A percentile compares a stretch with the other conserved stretches of the same genome.
Evolutionary conservation across 2,888 invertebrate species (phyloP).

Genomic region (Nasonia oneida): DNA sequence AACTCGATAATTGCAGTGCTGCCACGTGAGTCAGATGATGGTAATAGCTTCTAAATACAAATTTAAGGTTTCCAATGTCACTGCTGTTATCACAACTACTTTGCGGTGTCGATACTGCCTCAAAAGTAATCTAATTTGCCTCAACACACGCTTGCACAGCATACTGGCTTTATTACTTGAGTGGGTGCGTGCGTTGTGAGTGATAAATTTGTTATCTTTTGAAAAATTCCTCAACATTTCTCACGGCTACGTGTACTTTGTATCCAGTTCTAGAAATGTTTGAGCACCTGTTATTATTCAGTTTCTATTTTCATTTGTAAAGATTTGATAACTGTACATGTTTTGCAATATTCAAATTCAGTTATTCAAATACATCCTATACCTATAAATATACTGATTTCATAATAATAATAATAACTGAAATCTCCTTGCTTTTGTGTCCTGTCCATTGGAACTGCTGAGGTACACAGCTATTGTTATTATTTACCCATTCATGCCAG

Average conservation of each 20-base stretch:
- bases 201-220: conserved; percentile 25
- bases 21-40: neutral
- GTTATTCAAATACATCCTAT: neutral
- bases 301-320: neutral
- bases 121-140: neutral
- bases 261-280: neutral
- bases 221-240: neutral
- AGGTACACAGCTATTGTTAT: neutral
- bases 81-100: conserved; percentile 10
- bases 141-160: neutral
- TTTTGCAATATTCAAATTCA: neutral
- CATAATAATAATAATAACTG: neutral
- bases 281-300: neutral
- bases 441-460: neutral
- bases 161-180: conserved; percentile 1
- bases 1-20: neutral
- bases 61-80: conserved; percentile 9
- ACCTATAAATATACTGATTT: neutral
- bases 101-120: neutral
- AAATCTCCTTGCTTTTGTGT: neutral
- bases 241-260: neutral
- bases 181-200: neutral
- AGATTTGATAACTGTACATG: neutral
- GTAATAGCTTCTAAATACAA: neutral
- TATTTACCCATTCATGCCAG: conserved; percentile 20